Conservation (phyloP, 1,140 invertebrate species). For the Saccostrea glomerata region DNA sequence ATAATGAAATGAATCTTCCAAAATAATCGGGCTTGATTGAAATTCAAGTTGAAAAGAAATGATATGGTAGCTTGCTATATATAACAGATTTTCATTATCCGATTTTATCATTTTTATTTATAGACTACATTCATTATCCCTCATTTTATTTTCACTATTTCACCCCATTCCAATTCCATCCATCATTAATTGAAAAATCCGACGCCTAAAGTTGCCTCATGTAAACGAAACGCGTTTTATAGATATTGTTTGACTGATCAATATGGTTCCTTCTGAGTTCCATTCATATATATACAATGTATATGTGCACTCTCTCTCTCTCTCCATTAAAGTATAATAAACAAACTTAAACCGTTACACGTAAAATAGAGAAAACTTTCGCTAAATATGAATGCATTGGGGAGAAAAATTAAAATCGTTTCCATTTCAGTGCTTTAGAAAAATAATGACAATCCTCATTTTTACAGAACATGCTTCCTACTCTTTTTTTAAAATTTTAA, state of each 20-base stretch:
- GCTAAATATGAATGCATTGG: not conserved
- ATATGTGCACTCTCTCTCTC: not conserved
- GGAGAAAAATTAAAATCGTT: not conserved
- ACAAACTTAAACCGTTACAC: not conserved
- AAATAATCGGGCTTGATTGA: not conserved
- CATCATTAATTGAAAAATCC: constrained; percentile 19
- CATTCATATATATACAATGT: not conserved
- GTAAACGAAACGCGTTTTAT: constrained; percentile 1
- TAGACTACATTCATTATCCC: not conserved
- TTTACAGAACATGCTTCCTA: not conserved
- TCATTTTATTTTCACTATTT: not conserved
- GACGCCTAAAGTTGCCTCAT: not conserved
- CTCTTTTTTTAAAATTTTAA: too few relatives aligned
- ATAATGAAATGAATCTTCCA: not conserved
- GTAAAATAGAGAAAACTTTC: not conserved
- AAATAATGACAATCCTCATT: not conserved
- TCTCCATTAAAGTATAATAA: not conserved
- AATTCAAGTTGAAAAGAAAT: not conserved
- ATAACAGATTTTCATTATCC: not conserved
- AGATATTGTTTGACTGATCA: not conserved
- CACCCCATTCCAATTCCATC: not conserved
- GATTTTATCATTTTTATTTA: not conserved
- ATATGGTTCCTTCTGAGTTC: not conserved
- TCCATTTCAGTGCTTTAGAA: not conserved
- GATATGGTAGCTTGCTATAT: not conserved